Evolutionary conservation across 2,888 invertebrate species (phyloP), one percentile per base, ranked within the genome.

Genomic region (Cenopis cana): DNA sequence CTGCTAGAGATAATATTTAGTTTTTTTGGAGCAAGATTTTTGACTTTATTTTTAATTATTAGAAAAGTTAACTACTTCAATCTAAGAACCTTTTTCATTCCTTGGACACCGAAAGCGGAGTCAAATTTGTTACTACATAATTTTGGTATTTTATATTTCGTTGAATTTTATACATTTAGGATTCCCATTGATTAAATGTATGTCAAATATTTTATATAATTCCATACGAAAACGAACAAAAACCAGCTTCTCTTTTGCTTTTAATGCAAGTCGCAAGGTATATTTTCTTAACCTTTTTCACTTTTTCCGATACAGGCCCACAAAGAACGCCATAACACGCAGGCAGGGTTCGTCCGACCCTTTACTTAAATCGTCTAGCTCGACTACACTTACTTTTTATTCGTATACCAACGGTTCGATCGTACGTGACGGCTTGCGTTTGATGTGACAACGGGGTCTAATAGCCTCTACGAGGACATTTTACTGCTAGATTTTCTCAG

Each of bases 351-450:
- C 78, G 74, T 75, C 74, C 78, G 81, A 82, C 82, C 83, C 81
- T 83, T 83, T 81, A 78, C 80, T 80, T 83, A 82, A 83, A 82
- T 83, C 79, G 84, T 78, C 76, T 78, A 77, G 75, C 82, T 82
- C 78, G 79, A 77, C 77, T 78, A 74, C 79, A 80, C 79, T 83
- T 82, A 80, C 80, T 76, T 82, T 85, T 85, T 85, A 83, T 83
- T 81, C 79, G 77, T 78, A 79, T 78, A 74, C 72, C 76, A 75
- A 79, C 81, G 77, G 78, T 76, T 74, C 74, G 52, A 75, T 73
- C 71, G 78, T 80, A 85, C 84, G 83, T 85, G 84, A 82, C 77
- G 77, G 73, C 79, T 80, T 80, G 80, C 79, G 76, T 82, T 83
- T 83, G 78, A 83, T 80, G 78, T 74, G 76, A 75, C 77, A 75